Evolutionary conservation across 2,797 vertebrate species (phyloP), one percentile per base, ranked within the genome.

Genomic region (Poeciliopsis presidionis): DNA sequence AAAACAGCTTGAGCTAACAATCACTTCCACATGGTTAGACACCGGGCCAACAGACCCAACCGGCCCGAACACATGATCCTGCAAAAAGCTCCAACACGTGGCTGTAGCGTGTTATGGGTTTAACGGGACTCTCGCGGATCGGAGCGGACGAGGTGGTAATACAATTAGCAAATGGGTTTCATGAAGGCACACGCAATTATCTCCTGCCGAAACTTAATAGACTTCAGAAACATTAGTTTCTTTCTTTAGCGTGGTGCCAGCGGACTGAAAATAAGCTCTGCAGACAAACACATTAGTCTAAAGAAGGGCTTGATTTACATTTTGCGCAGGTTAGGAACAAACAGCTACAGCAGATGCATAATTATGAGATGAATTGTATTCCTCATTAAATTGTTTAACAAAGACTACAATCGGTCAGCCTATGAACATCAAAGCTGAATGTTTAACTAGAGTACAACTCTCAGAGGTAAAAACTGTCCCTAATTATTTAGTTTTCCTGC

Each of bases 21-120:
- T 95, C 86, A 90, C 88, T 94, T 95, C 94, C 93, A 95, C 89
- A 94, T 95, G 94, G 86, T 85, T 76, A 46, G 77, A 88, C 78
- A 75, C 72, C 76, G 69, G 72, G 93, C 92, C 91, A 92, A 82
- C 57, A 89, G 84, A 84, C 84, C 86, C 86, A 79, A 76, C 41
- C 65, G 76, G 73, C 73, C 85, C 70, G 73, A 69, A 75, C 45
- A 72, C 72, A 81, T 78, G n/a, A 25, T 65, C 77, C 36, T 30
- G 47, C 18, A 0, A 69, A 30, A 82, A 13, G 28, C 80, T 77
- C 61, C 53, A 71, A 69, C 74, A 88, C 75, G 77, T 73, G 75
- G 72, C 76, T 53, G 46, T 73, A 77, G 74, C 69, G 70, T 85
- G 80, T 75, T 82, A 63, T 70, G 74, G 75, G 80, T 70, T 77